Base-by-base conservation (phyloP, 2,888 invertebrate genomes). In the Zygothrica quintamaculata region DNA sequence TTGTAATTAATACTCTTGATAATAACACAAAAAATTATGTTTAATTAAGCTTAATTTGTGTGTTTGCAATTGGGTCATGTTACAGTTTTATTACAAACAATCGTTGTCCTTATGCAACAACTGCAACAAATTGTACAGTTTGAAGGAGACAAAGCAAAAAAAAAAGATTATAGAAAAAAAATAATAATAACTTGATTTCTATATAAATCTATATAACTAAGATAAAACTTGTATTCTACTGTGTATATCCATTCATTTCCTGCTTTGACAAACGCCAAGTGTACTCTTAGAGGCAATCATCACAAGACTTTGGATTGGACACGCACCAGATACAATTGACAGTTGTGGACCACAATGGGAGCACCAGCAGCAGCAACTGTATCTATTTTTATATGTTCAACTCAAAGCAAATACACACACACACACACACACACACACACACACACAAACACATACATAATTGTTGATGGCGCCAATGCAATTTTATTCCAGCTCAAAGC, bases 401-500 rank as follows among this genome's bases (percentile, higher is more conserved):
- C 69, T 34, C 46, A 22, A 60, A 58, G 36, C 62, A 26, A 61
- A 37, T 43, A 44, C 46, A 46, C 65, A 39, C 66, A 12, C 55
- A 47, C 29, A n/a, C 9, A 47, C 18, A 52, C 34, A 31, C 11
- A 25, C 36, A 47, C 31, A 50, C 16, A 29, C n/a, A 53, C 64
- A 57, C 50, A 59, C 65, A 62, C 25, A 62, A 12, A 37, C 46
- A 34, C 15, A 46, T 1, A 48, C 55, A 52, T 76, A 85, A 87
- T 87, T 77, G 78, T 59, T 65, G 74, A 66, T 80, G 88, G 87
- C 82, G 85, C 82, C 88, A 62, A 52, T 57, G 75, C 59, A 59
- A 68, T 53, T 58, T 53, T 9, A 51, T 55, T 26, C 46, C 46
- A 47, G 22, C 42, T 52, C 43, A 68, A 53, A 48, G 40, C 44